Conservation (phyloP, 2,888 invertebrate species). For the Pteria penguin region DNA sequence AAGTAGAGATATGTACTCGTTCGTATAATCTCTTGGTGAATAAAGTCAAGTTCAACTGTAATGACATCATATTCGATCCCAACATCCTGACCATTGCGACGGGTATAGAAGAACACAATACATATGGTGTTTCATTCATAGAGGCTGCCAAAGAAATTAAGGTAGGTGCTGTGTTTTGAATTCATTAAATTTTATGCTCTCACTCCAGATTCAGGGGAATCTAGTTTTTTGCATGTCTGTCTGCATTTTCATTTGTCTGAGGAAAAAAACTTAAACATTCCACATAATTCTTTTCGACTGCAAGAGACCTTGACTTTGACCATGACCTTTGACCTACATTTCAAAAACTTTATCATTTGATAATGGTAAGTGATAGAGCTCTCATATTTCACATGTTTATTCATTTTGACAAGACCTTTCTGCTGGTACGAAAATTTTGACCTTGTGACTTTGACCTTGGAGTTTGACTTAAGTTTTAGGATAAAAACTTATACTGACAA, state of each 20-base stretch:
- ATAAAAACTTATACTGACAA: too few species aligned
- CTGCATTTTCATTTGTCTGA: too few species aligned
- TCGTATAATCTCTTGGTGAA: slow-evolving; percentile 82
- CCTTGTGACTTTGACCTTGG: not conserved
- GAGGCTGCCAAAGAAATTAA: slow-evolving; percentile 82
- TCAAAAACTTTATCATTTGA: not conserved
- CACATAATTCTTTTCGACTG: too few species aligned
- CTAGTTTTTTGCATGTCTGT: too few species aligned
- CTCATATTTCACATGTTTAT: not conserved
- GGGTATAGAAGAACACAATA: slow-evolving; percentile 83
- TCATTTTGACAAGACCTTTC: not conserved
- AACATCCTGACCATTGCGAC: slow-evolving; percentile 84
- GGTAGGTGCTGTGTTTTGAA: too few species aligned
- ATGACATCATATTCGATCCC: slow-evolving; percentile 84
- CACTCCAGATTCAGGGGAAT: too few species aligned
- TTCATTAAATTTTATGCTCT: too few species aligned
- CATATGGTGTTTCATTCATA: slow-evolving; percentile 82
- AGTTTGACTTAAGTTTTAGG: not conserved
- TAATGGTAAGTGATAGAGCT: not conserved
- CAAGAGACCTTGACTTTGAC: not conserved
- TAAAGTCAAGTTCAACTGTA: slow-evolving; percentile 82
- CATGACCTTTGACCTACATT: not conserved
- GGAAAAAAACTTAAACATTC: too few species aligned
- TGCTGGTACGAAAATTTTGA: not conserved
- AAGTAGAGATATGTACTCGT: slow-evolving; percentile 83